Conservation (phyloP, 2,888 invertebrate genomes). For the Isoperla grammatica region DNA sequence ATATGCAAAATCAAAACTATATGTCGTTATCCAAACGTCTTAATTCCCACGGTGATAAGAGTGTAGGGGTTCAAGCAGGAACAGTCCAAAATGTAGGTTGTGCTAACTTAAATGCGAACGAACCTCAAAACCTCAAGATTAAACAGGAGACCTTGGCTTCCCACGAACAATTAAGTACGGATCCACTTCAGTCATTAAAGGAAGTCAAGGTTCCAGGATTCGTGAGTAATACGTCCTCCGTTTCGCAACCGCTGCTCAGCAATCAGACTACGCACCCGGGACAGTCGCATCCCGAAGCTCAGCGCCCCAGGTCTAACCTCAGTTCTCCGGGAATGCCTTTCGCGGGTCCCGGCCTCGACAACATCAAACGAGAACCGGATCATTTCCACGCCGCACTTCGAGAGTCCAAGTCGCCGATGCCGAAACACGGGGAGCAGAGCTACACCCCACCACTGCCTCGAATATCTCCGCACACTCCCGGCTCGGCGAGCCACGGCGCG, state of each 20-base stretch:
- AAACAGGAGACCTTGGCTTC: slow-evolving; percentile 53
- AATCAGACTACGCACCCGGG: slow-evolving; percentile 15
- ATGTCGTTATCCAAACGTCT: neutral
- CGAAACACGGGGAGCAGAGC: slow-evolving; percentile 13
- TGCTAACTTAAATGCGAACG: slow-evolving; percentile 47
- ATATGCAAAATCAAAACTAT: slow-evolving; percentile 3
- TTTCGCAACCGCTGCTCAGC: slow-evolving; percentile 37
- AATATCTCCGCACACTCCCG: slow-evolving; percentile 30
- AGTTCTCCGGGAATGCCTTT: slow-evolving; percentile 41
- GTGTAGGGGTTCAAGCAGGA: neutral
- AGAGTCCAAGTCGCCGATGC: slow-evolving; percentile 22
- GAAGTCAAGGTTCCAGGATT: slow-evolving; percentile 75
- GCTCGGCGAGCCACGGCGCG: slow-evolving; percentile 55
- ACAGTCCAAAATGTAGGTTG: neutral
- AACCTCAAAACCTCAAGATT: slow-evolving; percentile 67
- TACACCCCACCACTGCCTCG: slow-evolving; percentile 26
- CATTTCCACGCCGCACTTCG: slow-evolving; percentile 7
- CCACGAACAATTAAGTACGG: slow-evolving; percentile 42
- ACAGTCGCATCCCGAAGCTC: slow-evolving; percentile 11
- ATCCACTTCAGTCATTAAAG: slow-evolving; percentile 71
- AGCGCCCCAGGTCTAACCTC: slow-evolving; percentile 23
- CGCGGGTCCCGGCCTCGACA: slow-evolving; percentile 61
- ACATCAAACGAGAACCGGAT: slow-evolving; percentile 71
- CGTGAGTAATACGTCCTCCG: slow-evolving; percentile 43
- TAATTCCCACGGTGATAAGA: neutral